Conservation (phyloP, 2,113 vertebrate genomes). For the Xyliphius kryptos region DNA sequence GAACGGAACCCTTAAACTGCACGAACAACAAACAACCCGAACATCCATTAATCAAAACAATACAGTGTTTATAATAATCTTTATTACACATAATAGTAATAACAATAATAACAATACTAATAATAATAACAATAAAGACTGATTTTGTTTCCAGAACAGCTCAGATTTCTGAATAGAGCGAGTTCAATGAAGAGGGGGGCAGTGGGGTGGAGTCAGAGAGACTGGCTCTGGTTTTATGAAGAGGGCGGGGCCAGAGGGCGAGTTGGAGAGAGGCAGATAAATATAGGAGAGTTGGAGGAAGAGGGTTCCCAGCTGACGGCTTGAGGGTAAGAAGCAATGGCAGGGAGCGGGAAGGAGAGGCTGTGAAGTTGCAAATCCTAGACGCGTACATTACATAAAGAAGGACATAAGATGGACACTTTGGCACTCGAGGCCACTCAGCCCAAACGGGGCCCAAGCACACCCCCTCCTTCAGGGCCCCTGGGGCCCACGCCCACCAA, state of each 20-base stretch:
- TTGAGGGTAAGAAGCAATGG: constrained; percentile 26
- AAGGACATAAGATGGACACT: constrained; percentile 56
- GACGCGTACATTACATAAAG: not conserved
- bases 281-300: not conserved
- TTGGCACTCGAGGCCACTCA: constrained; percentile 65
- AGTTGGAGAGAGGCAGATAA: not conserved
- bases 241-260: too few species aligned
- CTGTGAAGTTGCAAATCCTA: not conserved
- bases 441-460: constrained; percentile 49
- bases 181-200: too few species aligned
- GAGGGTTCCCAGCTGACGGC: not conserved
- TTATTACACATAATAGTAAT: too few species aligned
- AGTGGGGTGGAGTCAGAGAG: constrained; percentile 20
- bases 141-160: not conserved
- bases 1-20: not conserved
- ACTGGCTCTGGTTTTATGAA: not conserved
- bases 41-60: too few species aligned
- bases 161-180: not conserved
- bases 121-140: not conserved
- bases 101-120: not conserved
- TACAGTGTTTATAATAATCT: too few species aligned
- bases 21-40: not conserved
- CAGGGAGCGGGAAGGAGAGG: constrained; percentile 26
- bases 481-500: constrained; percentile 27
- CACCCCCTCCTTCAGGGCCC: constrained; percentile 13